Evolutionary conservation across 1,140 invertebrate genomes (phyloP).

Genomic region (Platyura marginata): DNA sequence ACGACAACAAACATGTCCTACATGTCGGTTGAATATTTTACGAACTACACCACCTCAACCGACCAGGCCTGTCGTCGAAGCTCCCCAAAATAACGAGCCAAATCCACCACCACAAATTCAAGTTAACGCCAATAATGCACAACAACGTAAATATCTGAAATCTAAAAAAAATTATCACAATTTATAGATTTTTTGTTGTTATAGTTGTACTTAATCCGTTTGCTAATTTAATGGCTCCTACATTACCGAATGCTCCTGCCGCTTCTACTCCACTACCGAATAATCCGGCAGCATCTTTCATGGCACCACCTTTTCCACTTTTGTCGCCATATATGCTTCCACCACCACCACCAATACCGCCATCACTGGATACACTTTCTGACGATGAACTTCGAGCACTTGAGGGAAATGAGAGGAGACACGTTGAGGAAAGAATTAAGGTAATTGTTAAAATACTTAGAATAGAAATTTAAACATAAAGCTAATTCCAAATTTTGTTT

Average conservation of each 20-base stretch:
- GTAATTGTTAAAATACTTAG: constrained; percentile 13
- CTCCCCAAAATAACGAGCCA: constrained; percentile 10
- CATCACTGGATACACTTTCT: constrained; percentile 51
- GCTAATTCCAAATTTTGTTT: not conserved
- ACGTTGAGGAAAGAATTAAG: constrained; percentile 77
- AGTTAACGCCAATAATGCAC: constrained; percentile 11
- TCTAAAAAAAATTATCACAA: not conserved
- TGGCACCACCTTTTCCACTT: constrained; percentile 32
- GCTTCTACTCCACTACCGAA: constrained; percentile 13
- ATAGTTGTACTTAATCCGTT: constrained; percentile 14
- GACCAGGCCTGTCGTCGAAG: constrained; percentile 9
- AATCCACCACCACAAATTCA: constrained; percentile 9
- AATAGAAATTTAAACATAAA: not conserved
- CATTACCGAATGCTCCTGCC: constrained; percentile 5
- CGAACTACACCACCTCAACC: constrained; percentile 34
- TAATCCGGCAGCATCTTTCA: not conserved
- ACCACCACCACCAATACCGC: constrained; percentile 57
- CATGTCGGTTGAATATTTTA: constrained; percentile 91
- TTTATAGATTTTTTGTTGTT: not conserved
- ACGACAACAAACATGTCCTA: constrained; percentile 98
- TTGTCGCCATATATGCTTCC: constrained; percentile 23
- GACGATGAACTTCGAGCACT: constrained; percentile 69
- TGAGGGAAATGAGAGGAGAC: constrained; percentile 72
- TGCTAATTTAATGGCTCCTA: constrained; percentile 7
- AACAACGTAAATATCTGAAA: not conserved